These are phyloP conservation scores for Dasypus novemcinctus DNA, from an alignment of 2,113 vertebrate genomes.

Conservation along the genomic window DNA sequence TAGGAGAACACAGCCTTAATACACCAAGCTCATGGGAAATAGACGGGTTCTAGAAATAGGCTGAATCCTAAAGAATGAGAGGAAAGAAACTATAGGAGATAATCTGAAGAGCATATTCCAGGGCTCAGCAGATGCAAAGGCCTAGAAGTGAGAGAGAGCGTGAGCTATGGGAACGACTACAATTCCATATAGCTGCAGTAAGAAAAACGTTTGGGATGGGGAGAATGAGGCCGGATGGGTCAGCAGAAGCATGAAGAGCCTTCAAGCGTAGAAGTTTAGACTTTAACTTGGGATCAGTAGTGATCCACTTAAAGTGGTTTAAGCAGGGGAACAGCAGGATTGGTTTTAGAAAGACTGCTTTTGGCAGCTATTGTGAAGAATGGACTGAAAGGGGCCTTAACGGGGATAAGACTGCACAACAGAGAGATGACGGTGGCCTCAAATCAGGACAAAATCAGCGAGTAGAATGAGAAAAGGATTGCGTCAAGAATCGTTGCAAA, in stretches of 20 bases:
- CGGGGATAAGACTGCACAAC: not conserved
- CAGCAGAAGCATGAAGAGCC: not conserved
- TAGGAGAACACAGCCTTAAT: not conserved
- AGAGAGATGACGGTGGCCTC: not conserved
- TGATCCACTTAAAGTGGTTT: not conserved
- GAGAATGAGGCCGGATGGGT: not conserved
- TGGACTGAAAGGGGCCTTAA: not conserved
- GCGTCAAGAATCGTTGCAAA: not conserved
- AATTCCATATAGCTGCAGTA: not conserved
- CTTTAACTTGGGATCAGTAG: not conserved
- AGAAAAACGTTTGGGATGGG: not conserved
- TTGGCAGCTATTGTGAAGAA: not conserved
- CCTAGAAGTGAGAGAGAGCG: not conserved
- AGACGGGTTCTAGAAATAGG: not conserved
- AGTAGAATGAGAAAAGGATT: not conserved
- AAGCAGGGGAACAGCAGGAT: not conserved
- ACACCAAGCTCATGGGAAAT: not conserved
- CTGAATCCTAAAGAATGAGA: not conserved
- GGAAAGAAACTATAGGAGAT: not conserved
- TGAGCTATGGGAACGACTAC: not conserved
- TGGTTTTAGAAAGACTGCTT: not conserved
- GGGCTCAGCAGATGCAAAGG: not conserved
- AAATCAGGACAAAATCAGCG: not conserved
- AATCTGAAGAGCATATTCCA: not conserved
- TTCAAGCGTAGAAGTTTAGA: not conserved